Evolutionary conservation across 2,888 invertebrate genomes (phyloP).

Genomic region (Peribatodes rhomboidaria): DNA sequence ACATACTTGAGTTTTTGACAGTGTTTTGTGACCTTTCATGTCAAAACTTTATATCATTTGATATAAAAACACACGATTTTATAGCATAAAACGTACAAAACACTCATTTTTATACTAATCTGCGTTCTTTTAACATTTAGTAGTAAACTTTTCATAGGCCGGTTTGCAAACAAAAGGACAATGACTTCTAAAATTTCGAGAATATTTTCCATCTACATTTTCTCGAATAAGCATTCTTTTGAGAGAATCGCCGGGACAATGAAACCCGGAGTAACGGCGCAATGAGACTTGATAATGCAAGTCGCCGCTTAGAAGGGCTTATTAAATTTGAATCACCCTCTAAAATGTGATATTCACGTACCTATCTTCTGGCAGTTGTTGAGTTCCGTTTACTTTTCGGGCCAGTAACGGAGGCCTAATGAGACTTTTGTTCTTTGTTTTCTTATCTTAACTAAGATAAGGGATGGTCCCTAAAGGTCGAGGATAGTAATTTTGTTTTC

Average conservation of each 20-base stretch:
- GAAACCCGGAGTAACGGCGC: constrained; percentile 57
- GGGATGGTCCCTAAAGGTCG: constrained; percentile 23
- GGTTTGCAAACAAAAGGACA: constrained; percentile 54
- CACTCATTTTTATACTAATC: background rate
- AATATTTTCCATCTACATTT: constrained; percentile 59
- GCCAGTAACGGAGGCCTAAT: constrained; percentile 52
- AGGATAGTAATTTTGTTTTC: constrained; percentile 1
- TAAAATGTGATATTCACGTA: constrained; percentile 63
- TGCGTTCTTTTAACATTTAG: background rate
- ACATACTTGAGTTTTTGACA: too few species aligned
- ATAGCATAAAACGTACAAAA: background rate
- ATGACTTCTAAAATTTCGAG: constrained; percentile 51
- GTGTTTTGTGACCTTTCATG: too few species aligned
- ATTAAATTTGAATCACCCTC: constrained; percentile 70
- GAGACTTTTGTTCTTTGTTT: constrained; percentile 53
- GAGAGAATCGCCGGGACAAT: constrained; percentile 61
- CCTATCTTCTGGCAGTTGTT: constrained; percentile 58
- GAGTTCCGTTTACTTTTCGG: constrained; percentile 54
- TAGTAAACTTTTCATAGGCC: constrained; percentile 46
- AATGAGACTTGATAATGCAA: constrained; percentile 70
- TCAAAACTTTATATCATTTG: too few species aligned
- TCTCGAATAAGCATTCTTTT: constrained; percentile 65
- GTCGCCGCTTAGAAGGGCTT: constrained; percentile 65
- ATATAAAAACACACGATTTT: too few species aligned
- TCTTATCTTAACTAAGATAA: constrained; percentile 43